phyloP scores from a whole-genome alignment of 2,797 vertebrate genomes.

The Enteromius argenteus region DNA sequence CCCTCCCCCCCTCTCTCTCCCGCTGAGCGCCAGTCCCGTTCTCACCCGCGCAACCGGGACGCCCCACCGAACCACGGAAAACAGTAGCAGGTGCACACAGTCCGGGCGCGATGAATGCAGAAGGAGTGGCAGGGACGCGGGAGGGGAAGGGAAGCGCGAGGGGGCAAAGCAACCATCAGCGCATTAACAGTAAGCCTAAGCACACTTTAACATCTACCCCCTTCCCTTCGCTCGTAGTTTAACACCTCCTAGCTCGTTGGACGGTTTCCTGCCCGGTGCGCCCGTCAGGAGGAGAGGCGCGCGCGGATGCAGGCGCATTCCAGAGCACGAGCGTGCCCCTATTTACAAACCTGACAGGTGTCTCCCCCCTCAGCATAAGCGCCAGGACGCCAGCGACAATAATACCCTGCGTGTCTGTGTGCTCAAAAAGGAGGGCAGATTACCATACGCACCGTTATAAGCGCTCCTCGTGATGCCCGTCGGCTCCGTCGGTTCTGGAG shows the following conservation, averaged over 20 bases:
- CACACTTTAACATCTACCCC: constrained; percentile 63
- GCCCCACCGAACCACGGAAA: constrained; percentile 54
- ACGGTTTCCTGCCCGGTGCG: constrained; percentile 59
- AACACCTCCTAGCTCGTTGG: constrained; percentile 30
- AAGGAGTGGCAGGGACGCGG: constrained; percentile 48
- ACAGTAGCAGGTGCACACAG: constrained; percentile 58
- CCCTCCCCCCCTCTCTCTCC: neutral
- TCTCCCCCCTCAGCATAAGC: constrained; percentile 62
- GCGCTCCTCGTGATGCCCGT: constrained; percentile 70
- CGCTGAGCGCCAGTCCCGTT: constrained; percentile 29
- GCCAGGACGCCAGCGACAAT: constrained; percentile 58
- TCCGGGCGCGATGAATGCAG: constrained; percentile 61
- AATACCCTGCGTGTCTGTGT: constrained; percentile 40
- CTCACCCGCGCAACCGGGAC: constrained; percentile 46
- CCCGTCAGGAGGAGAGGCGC: constrained; percentile 42
- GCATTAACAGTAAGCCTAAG: constrained; percentile 63
- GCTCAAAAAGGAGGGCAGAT: constrained; percentile 47
- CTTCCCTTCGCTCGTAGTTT: constrained; percentile 51
- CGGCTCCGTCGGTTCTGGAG: constrained; percentile 63
- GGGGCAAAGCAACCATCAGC: constrained; percentile 49
- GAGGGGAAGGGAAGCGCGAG: constrained; percentile 30
- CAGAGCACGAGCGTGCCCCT: constrained; percentile 69
- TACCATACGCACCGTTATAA: constrained; percentile 73
- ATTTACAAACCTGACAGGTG: constrained; percentile 73
- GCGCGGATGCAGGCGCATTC: constrained; percentile 72